Evolutionary conservation across 2,888 invertebrate genomes (phyloP).

Genomic region (Thecocarcelia acutangulata): DNA sequence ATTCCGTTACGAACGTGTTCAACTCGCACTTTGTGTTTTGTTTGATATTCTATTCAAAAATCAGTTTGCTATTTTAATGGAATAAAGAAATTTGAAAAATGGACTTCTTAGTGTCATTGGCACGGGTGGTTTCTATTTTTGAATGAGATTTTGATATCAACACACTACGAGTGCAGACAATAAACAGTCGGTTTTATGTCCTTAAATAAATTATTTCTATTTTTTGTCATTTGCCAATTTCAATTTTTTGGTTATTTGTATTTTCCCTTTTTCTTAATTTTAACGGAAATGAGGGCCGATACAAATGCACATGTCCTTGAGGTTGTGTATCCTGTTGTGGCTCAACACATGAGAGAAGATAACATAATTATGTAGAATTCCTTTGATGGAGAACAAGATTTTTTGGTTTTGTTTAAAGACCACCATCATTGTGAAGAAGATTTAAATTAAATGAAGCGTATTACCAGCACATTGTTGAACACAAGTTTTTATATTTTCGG

Average conservation of each 20-base stretch:
- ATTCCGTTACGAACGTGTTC: slow-evolving; percentile 49
- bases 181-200: neutral
- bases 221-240: slow-evolving; percentile 27
- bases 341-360: slow-evolving; percentile 24
- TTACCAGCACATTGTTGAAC: slow-evolving; percentile 23
- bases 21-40: slow-evolving; percentile 31
- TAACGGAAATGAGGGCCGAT: slow-evolving; percentile 13
- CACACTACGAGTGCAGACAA: slow-evolving; percentile 3
- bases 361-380: slow-evolving; percentile 56
- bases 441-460: slow-evolving; percentile 40
- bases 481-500: too few species aligned
- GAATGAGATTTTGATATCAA: slow-evolving; percentile 53
- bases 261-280: neutral
- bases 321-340: slow-evolving; percentile 17
- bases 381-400: neutral
- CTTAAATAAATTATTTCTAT: neutral
- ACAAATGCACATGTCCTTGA: slow-evolving; percentile 24
- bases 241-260: slow-evolving; percentile 39
- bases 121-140: slow-evolving; percentile 40
- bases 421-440: slow-evolving; percentile 24
- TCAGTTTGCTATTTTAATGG: slow-evolving; percentile 47
- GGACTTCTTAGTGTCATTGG: slow-evolving; percentile 28
- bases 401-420: slow-evolving; percentile 17
- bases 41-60: slow-evolving; percentile 26
- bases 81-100: slow-evolving; percentile 11